Conservation (phyloP, 2,113 vertebrate genomes). For the Bambusicola thoracicus region DNA sequence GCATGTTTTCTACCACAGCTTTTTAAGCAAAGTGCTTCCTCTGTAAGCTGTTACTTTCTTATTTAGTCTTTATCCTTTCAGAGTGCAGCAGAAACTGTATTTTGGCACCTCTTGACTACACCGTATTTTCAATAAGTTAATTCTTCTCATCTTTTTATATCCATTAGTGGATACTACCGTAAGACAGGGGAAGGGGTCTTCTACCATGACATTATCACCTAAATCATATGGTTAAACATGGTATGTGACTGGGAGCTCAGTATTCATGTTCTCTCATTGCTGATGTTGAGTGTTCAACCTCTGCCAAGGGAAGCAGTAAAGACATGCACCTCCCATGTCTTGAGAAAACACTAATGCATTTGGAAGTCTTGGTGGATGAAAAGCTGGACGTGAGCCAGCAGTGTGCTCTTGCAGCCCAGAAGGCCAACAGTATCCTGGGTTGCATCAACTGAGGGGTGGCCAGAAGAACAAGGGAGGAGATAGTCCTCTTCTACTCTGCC, state of each 20-base stretch:
- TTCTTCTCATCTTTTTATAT: background rate
- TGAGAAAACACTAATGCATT: background rate
- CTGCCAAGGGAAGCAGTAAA: background rate
- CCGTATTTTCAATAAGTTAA: background rate
- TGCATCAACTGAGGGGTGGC: too few relatives aligned
- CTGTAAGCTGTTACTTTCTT: background rate
- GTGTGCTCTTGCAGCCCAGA: too few relatives aligned
- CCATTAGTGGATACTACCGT: background rate
- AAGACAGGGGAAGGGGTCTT: background rate
- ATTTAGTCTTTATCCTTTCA: background rate
- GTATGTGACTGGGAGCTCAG: background rate
- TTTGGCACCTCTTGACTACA: background rate
- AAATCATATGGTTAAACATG: background rate
- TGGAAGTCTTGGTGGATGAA: too few relatives aligned
- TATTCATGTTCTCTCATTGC: background rate
- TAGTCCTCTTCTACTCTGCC: too few relatives aligned
- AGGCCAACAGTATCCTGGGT: too few relatives aligned
- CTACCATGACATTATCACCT: background rate
- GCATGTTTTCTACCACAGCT: background rate
- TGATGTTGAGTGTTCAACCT: background rate
- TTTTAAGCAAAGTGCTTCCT: background rate
- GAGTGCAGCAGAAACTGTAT: background rate
- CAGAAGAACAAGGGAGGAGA: too few relatives aligned
- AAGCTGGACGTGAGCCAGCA: too few relatives aligned
- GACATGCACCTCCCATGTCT: background rate